phyloP scores from a whole-genome alignment of 2,888 invertebrate species.

The Orthosia incerta region DNA sequence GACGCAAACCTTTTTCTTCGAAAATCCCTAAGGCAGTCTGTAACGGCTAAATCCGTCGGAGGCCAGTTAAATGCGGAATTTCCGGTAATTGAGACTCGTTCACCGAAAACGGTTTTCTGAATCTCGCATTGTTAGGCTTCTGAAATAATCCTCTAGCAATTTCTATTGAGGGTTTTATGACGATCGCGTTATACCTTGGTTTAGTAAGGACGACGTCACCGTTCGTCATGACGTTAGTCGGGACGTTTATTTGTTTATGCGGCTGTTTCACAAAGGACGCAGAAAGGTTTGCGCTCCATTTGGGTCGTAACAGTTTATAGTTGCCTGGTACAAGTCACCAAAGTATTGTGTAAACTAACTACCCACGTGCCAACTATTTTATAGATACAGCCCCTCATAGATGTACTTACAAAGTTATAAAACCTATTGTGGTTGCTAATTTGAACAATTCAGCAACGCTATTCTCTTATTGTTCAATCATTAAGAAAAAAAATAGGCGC shows the following conservation, averaged over 20 bases:
- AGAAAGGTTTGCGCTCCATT: constrained; percentile 63
- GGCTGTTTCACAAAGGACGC: constrained; percentile 47
- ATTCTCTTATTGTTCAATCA: not conserved
- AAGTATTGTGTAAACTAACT: constrained; percentile 6
- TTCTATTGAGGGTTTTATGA: constrained; percentile 52
- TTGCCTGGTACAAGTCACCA: constrained; percentile 28
- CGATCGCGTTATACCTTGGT: constrained; percentile 24
- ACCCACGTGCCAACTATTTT: not conserved
- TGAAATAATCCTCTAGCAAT: constrained; percentile 50
- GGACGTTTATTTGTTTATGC: constrained; percentile 61
- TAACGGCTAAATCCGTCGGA: constrained; percentile 63
- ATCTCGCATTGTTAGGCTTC: constrained; percentile 70
- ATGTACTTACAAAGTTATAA: not conserved
- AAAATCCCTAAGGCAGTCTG: constrained; percentile 66
- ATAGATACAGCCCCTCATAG: too few relatives aligned
- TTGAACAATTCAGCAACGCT: not conserved
- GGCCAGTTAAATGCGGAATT: constrained; percentile 71
- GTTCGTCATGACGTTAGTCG: constrained; percentile 37
- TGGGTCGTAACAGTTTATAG: constrained; percentile 47
- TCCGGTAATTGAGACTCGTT: constrained; percentile 75
- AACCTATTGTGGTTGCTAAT: not conserved
- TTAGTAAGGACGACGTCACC: constrained; percentile 22
- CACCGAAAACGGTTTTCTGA: constrained; percentile 70
- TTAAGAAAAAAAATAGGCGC: not conserved
- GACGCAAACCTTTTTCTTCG: constrained; percentile 65